phyloP scores from a whole-genome alignment of 1,140 invertebrate genomes.

The Nymphalis io region DNA sequence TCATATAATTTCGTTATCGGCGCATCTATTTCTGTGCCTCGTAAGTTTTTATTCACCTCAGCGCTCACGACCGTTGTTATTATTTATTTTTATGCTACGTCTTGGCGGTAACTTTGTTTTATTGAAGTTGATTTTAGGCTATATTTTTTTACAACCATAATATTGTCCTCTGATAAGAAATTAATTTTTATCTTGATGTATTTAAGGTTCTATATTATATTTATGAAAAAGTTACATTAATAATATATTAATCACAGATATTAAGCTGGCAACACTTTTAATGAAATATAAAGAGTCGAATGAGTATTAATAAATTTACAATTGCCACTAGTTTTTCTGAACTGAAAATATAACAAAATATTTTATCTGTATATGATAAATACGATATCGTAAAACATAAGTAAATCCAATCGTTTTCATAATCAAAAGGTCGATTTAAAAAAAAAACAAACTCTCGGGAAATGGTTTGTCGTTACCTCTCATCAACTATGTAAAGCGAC shows the following conservation, averaged over 20 bases:
- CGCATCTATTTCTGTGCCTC: slow-evolving; percentile 48
- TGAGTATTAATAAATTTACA: too few species aligned
- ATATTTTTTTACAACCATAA: too few species aligned
- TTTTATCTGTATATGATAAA: too few species aligned
- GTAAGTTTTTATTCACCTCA: slow-evolving; percentile 47
- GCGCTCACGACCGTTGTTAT: slow-evolving; percentile 45
- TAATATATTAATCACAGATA: too few species aligned
- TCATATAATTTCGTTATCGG: slow-evolving; percentile 59
- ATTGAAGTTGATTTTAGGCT: not conserved
- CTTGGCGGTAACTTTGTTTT: slow-evolving; percentile 13
- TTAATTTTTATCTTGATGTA: too few species aligned
- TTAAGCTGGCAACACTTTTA: too few species aligned
- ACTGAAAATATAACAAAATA: too few species aligned
- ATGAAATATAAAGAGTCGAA: too few species aligned
- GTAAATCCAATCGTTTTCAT: not conserved
- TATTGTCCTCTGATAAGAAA: too few species aligned
- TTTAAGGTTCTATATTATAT: too few species aligned
- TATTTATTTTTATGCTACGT: slow-evolving; percentile 40
- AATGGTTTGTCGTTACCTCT: slow-evolving; percentile 35
- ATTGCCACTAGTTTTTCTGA: too few species aligned
- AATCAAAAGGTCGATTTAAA: not conserved
- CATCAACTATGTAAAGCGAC: slow-evolving; percentile 50
- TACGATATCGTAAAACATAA: not conserved
- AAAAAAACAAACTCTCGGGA: slow-evolving; percentile 23
- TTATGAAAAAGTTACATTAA: too few species aligned